These are phyloP conservation scores for Coelopa pilipes DNA, from an alignment of 2,888 invertebrate species.

Conservation along the genomic window DNA sequence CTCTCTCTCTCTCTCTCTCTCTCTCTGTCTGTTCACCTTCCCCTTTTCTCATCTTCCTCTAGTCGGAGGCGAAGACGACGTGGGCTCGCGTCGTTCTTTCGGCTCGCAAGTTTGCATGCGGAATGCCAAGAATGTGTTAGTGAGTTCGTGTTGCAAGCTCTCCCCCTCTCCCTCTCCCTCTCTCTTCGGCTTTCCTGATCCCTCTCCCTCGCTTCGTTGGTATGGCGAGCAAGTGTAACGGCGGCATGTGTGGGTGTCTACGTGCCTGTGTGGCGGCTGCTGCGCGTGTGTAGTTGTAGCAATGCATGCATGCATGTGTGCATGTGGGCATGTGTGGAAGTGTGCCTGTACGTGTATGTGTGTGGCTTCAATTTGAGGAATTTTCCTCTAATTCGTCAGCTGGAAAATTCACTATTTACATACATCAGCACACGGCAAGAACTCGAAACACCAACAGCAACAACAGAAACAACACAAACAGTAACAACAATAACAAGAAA, in stretches of 20 bases:
- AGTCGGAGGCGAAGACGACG: too few species aligned
- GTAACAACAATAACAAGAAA: not conserved
- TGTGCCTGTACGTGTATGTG: not conserved
- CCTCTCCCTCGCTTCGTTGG: too few species aligned
- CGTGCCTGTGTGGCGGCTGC: not conserved
- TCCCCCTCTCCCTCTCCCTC: too few species aligned
- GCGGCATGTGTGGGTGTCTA: not conserved
- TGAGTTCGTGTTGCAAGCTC: too few species aligned
- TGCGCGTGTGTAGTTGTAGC: conserved; percentile 1
- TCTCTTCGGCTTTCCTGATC: too few species aligned
- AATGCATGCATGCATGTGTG: not conserved
- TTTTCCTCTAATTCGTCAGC: conserved; percentile 5
- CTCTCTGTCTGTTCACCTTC: too few species aligned
- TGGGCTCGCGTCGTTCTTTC: too few species aligned
- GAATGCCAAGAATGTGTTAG: too few species aligned
- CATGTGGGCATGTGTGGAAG: not conserved
- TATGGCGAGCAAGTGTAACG: not conserved
- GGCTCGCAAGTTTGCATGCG: too few species aligned
- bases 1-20: too few species aligned
- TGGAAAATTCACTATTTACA: conserved; percentile 11
- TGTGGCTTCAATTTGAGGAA: conserved; percentile 19
- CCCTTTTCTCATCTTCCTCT: too few species aligned
- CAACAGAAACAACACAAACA: not conserved
- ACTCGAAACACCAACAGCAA: not conserved
- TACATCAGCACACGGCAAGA: not conserved